These are phyloP conservation scores for Hydrophis major DNA, from an alignment of 2,797 vertebrate genomes.

Conservation along the genomic window DNA sequence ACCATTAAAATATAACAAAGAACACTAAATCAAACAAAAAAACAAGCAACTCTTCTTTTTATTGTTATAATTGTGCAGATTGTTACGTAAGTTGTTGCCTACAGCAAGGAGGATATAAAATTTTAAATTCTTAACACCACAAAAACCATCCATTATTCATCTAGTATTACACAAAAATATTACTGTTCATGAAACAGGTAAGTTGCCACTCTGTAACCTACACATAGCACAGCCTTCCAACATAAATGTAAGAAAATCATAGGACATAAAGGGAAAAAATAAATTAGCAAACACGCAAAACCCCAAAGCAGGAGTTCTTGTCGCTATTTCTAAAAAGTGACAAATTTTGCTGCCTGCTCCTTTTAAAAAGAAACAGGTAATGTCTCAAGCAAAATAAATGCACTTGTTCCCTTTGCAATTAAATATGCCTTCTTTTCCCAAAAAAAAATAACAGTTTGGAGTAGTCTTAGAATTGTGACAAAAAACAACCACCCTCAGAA, in stretches of 20 bases:
- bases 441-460: neutral
- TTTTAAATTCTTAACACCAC: neutral
- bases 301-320: neutral
- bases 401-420: neutral
- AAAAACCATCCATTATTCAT: neutral
- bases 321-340: neutral
- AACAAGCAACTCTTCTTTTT: neutral
- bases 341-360: neutral
- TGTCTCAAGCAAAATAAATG: neutral
- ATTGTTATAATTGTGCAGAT: neutral
- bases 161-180: neutral
- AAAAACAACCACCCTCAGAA: neutral
- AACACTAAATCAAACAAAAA: neutral
- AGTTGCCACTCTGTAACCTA: neutral
- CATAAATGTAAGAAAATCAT: neutral
- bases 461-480: neutral
- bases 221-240: neutral
- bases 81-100: neutral
- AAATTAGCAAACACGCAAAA: neutral
- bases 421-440: neutral
- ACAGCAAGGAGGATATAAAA: neutral
- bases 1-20: neutral
- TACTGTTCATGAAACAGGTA: neutral
- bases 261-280: neutral
- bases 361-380: neutral